Percentiles rank a stretch among this genome's conserved stretches.
Evolutionary conservation across 2,113 vertebrate genomes (phyloP).

Genomic region (Pipa parva): DNA sequence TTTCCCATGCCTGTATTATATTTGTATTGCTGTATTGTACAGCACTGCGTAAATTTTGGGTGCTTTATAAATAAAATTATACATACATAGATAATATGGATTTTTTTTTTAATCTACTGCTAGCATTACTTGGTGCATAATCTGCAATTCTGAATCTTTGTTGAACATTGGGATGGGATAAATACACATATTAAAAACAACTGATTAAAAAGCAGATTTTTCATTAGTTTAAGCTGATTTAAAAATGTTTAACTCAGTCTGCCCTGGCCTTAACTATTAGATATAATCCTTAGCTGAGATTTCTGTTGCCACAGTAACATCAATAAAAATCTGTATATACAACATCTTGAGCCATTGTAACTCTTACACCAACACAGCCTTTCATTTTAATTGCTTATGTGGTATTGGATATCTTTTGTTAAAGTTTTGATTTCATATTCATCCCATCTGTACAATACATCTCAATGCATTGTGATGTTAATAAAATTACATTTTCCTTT

Average conservation of each 20-base stretch:
- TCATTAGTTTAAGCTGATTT: background rate
- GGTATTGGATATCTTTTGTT: conserved; percentile 7
- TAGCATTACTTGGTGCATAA: too few relatives aligned
- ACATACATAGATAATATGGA: too few relatives aligned
- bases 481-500: conserved; percentile 43
- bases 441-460: background rate
- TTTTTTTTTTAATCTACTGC: too few relatives aligned
- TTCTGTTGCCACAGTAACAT: conserved; percentile 75
- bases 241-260: background rate
- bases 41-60: too few relatives aligned
- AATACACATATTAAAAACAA: background rate
- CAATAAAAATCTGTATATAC: conserved; percentile 76
- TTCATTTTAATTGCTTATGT: background rate
- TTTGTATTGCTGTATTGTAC: too few relatives aligned
- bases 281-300: conserved; percentile 67
- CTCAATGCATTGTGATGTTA: conserved; percentile 32
- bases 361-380: conserved; percentile 43
- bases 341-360: conserved; percentile 73
- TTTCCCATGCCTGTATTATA: too few relatives aligned
- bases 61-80: too few relatives aligned
- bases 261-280: background rate
- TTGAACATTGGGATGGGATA: background rate
- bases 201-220: conserved; percentile 7
- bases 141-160: too few relatives aligned
- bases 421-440: background rate